phyloP scores from a whole-genome alignment of 2,797 vertebrate genomes.

The Nasua narica region DNA sequence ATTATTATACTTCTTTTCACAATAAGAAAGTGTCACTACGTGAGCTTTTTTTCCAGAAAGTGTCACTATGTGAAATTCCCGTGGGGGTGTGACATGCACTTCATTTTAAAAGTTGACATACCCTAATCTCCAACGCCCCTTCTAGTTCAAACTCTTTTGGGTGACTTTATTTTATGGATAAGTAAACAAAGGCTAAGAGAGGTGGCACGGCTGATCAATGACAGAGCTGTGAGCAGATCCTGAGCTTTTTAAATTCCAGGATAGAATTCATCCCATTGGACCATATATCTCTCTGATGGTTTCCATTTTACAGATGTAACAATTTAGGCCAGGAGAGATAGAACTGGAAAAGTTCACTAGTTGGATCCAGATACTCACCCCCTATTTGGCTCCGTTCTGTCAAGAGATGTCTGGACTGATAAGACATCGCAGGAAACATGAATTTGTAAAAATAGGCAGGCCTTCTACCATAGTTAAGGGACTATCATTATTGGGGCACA shows the following conservation, averaged over 20 bases:
- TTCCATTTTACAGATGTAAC: background rate
- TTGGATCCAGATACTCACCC: background rate
- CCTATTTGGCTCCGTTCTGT: background rate
- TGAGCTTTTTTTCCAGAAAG: background rate
- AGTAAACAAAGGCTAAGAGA: background rate
- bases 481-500: background rate
- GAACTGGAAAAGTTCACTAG: background rate
- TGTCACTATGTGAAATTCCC: background rate
- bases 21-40: background rate
- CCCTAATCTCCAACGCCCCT: background rate
- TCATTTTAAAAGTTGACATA: background rate
- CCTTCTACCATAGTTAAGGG: background rate
- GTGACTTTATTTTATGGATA: background rate
- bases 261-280: background rate
- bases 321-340: background rate
- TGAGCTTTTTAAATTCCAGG: background rate
- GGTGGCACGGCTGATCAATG: background rate
- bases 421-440: background rate
- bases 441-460: background rate
- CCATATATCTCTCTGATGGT: background rate
- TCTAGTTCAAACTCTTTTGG: background rate
- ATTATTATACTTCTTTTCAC: background rate
- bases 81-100: background rate
- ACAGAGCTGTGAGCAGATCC: background rate
- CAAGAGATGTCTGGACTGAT: background rate